These are phyloP conservation scores for Phrynocephalus forsythii DNA, from an alignment of 2,797 vertebrate species.

Conservation along the genomic window DNA sequence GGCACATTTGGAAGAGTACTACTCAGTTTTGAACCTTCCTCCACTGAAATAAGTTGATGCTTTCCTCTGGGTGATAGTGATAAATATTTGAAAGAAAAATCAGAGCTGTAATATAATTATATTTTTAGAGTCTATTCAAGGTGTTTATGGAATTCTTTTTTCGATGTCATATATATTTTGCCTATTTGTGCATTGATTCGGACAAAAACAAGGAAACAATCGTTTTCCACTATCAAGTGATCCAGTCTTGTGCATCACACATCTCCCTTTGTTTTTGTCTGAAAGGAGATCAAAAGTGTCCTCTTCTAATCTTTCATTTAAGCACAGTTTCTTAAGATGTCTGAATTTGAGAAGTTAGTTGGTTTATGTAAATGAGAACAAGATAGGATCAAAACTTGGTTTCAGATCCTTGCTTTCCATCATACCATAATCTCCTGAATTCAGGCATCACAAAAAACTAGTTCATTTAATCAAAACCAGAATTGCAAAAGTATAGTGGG, in stretches of 20 bases:
- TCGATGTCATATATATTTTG: background rate
- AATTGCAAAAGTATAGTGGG: background rate
- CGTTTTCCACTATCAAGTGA: background rate
- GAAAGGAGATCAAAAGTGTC: background rate
- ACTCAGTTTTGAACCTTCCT: background rate
- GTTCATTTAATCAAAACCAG: background rate
- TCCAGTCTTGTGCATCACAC: background rate
- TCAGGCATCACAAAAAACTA: background rate
- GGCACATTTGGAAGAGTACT: background rate
- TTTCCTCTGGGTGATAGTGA: background rate
- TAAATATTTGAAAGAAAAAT: too few relatives aligned
- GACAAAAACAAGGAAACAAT: background rate
- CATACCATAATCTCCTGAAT: background rate
- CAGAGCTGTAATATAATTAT: background rate
- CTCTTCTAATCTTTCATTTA: background rate
- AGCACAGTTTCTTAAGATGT: background rate
- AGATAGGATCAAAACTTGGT: background rate
- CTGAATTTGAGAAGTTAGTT: background rate
- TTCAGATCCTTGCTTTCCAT: background rate
- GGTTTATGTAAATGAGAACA: background rate
- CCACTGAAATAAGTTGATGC: background rate
- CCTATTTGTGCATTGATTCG: background rate
- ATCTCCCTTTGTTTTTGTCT: background rate
- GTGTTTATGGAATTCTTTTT: background rate
- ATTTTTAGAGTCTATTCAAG: background rate